Base-by-base conservation (phyloP, 2,888 invertebrate species). In the Synergus laeviventris region DNA sequence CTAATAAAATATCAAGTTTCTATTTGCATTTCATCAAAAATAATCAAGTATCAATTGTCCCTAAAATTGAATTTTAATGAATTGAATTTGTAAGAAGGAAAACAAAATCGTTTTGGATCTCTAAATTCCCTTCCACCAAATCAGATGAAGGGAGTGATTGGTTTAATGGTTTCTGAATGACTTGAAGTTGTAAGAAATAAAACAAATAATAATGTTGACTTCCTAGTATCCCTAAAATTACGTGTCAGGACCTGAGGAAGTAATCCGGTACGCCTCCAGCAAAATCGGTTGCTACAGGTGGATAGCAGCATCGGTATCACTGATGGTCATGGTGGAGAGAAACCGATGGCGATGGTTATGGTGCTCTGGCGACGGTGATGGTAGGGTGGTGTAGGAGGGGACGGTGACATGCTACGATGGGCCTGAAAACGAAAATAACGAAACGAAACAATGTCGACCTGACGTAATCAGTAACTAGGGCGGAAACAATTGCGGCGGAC, bases 391-490 rank as follows among this genome's bases (percentile, higher is more conserved):
- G 73, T 16, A 76, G 76, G 42, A 73, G 81, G 83, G 84, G 81
- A 83, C 84, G 81, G 85, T 87, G 89, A 89, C 89, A 90, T 89
- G 89, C 89, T 89, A 90, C 88, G 89, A 82, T 89, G 89, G 89
- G 89, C 89, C 87, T 89, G 89, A 90, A 89, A 90, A 89, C 88
- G 89, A 89, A 89, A 90, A 89, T 88, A 89, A 89, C 89, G 88
- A 88, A 88, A 89, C 86, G 87, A 89, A 89, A 89, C 89, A 89
- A 89, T 89, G 89, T 89, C 88, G 89, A 84, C 81, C 81, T 90
- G 89, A 85, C 89, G 89, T 87, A 90, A 90, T 84, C 82, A 86
- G 83, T 88, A 90, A 90, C 89, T 89, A 90, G 89, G 89, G 89
- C 89, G 89, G 89, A 90, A 90, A 90, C 89, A 89, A 89, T 90